Conservation (phyloP, 2,888 invertebrate genomes). For the Shargacucullia verbasci region DNA sequence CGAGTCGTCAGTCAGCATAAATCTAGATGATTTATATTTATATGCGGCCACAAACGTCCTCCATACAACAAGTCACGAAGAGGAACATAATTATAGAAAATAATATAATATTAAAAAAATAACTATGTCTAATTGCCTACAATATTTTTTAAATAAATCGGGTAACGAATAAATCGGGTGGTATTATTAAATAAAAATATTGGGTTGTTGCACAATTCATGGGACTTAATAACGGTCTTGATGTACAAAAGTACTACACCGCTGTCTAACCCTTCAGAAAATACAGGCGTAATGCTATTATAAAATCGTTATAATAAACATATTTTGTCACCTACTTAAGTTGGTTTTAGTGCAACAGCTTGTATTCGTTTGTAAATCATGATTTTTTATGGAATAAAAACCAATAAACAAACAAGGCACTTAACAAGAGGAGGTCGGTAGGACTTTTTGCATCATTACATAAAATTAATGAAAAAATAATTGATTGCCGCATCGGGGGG, state of each 20-base stretch:
- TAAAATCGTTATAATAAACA: conserved; percentile 28
- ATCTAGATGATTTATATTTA: conserved; percentile 7
- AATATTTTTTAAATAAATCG: no score
- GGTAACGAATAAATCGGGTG: no score
- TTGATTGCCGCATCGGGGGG: conserved; percentile 61
- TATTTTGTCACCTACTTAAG: conserved; percentile 13
- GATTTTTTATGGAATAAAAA: conserved; percentile 41
- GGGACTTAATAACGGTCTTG: no score
- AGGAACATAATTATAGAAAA: no score
- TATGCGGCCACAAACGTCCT: conserved; percentile 5
- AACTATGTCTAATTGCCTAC: no score
- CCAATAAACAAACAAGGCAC: conserved; percentile 37
- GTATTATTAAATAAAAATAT: no score
- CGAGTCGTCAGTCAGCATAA: conserved; percentile 14
- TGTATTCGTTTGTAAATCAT: conserved; percentile 36
- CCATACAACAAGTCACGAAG: conserved; percentile 17
- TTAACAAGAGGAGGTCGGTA: conserved; percentile 30
- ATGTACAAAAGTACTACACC: no score
- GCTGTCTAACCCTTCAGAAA: no score
- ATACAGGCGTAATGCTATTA: no score
- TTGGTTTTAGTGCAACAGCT: conserved; percentile 39
- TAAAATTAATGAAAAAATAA: conserved; percentile 60
- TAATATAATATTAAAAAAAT: no score
- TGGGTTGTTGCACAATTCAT: no score
- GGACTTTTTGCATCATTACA: conserved; percentile 53